Conservation (phyloP, 2,113 vertebrate species). For the Gobiocypris rarus region DNA sequence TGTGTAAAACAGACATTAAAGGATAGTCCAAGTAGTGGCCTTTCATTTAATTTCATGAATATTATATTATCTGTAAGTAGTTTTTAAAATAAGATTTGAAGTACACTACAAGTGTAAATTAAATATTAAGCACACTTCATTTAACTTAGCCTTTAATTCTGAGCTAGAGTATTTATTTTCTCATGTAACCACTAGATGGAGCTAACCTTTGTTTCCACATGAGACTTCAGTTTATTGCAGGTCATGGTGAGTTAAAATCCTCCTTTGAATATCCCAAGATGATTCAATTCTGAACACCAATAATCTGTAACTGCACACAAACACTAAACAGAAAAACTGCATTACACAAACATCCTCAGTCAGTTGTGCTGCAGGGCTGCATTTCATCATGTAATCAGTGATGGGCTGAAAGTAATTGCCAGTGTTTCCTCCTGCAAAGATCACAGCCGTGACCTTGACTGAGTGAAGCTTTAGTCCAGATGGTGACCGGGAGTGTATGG, state of each 20-base stretch:
- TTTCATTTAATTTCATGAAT: not conserved
- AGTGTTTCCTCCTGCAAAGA: slow-evolving; percentile 22
- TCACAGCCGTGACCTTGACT: not conserved
- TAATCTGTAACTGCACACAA: slow-evolving; percentile 23
- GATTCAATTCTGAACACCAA: slow-evolving; percentile 25
- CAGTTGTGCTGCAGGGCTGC: not conserved
- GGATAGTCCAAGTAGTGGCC: not conserved
- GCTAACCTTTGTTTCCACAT: slow-evolving; percentile 38
- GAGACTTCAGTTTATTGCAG: not conserved
- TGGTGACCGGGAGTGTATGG: not conserved
- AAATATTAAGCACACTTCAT: not conserved
- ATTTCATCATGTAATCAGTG: slow-evolving; percentile 46
- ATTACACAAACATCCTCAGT: slow-evolving; percentile 36
- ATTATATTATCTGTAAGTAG: not conserved
- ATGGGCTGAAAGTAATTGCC: slow-evolving; percentile 29
- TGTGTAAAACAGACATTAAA: not conserved
- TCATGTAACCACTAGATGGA: slow-evolving; percentile 29
- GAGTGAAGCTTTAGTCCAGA: not conserved
- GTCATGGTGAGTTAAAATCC: not conserved
- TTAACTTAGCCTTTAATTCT: not conserved
- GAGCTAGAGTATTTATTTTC: not conserved
- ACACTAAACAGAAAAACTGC: slow-evolving; percentile 37
- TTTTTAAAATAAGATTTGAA: no score
- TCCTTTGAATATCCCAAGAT: not conserved
- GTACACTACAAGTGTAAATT: not conserved